Percentiles rank a stretch among this genome's conserved stretches.
These are phyloP conservation scores for Limonius californicus DNA, from an alignment of 1,140 invertebrate species.

Conservation along the genomic window DNA sequence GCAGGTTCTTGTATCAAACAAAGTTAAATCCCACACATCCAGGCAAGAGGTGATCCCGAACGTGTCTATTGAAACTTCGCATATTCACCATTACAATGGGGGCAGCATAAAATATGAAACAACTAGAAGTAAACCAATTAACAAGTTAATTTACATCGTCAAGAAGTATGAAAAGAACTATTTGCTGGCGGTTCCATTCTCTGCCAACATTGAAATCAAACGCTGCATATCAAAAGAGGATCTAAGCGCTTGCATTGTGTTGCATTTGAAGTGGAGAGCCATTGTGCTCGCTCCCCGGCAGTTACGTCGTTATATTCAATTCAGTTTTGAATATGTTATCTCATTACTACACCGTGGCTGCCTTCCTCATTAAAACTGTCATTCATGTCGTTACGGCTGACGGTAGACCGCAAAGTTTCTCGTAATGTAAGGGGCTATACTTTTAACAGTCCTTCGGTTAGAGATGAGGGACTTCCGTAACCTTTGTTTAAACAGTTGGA, in stretches of 20 bases:
- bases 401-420: too few species aligned
- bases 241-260: slow-evolving; percentile 10
- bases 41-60: too few species aligned
- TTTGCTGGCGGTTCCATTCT: slow-evolving; percentile 10
- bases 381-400: slow-evolving; percentile 12
- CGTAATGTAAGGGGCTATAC: too few species aligned
- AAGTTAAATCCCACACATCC: too few species aligned
- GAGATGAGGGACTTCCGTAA: too few species aligned
- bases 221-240: neutral
- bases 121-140: slow-evolving; percentile 14
- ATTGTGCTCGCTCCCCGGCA: slow-evolving; percentile 19
- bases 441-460: too few species aligned
- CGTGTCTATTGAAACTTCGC: neutral
- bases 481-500: too few species aligned
- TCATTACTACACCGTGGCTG: slow-evolving; percentile 21
- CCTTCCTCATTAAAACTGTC: slow-evolving; percentile 25
- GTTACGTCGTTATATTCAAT: slow-evolving; percentile 24
- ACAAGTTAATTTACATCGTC: slow-evolving; percentile 5
- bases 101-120: slow-evolving; percentile 5
- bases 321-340: slow-evolving; percentile 23
- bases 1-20: too few species aligned
- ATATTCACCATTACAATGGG: neutral
- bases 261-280: slow-evolving; percentile 20
- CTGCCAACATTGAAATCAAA: slow-evolving; percentile 11
- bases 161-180: slow-evolving; percentile 7